phyloP scores from a whole-genome alignment of 2,888 invertebrate species.

The Spatulosminthurus flaviceps region DNA sequence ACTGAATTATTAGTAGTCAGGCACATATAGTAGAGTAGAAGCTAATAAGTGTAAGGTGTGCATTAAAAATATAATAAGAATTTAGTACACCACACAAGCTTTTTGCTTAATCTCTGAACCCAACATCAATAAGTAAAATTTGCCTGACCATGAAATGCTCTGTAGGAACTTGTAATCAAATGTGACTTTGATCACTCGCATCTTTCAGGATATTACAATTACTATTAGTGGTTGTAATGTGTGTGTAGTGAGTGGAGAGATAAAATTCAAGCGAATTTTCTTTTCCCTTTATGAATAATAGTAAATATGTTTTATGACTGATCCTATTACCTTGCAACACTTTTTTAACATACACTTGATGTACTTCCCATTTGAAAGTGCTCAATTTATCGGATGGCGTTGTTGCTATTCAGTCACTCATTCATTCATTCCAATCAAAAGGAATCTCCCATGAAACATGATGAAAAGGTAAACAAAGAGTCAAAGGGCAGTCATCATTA shows the following conservation, averaged over 20 bases:
- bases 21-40: no score
- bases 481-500: neutral
- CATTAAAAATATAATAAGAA: no score
- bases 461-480: neutral
- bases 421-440: neutral
- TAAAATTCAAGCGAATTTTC: neutral
- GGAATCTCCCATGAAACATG: neutral
- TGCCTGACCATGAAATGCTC: neutral
- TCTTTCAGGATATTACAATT: slow-evolving; percentile 3
- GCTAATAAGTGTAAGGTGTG: no score
- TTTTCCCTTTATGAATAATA: neutral
- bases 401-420: neutral
- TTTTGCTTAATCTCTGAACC: neutral
- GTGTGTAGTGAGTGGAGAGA: no score
- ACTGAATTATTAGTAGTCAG: no score
- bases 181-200: neutral
- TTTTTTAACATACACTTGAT: no score
- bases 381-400: no score
- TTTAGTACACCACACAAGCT: neutral
- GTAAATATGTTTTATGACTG: slow-evolving; percentile 7
- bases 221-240: no score
- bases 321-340: slow-evolving; percentile 8
- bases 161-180: slow-evolving; percentile 10
- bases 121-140: neutral
- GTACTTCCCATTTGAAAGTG: no score